A percentile compares a stretch with the other conserved stretches of the same genome.
Conservation (phyloP, 2,113 vertebrate genomes). For the Girardinichthys multiradiatus region DNA sequence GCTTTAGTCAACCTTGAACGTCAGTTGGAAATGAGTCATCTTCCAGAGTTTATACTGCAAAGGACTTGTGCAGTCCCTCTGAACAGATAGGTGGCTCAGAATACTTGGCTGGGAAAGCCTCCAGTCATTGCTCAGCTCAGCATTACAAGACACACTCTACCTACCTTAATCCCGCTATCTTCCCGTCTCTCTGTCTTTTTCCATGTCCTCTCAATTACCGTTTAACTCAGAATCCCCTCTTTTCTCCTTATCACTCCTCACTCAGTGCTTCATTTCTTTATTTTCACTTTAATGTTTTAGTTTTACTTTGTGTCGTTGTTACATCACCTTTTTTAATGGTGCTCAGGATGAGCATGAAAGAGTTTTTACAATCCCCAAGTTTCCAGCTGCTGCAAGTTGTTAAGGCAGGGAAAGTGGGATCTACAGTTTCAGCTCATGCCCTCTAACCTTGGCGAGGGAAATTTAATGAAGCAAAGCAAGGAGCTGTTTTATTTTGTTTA, state of each 20-base stretch:
- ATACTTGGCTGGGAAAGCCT: slow-evolving; percentile 44
- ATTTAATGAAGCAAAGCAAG: slow-evolving; percentile 39
- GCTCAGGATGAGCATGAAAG: slow-evolving; percentile 29
- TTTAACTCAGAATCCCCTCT: slow-evolving; percentile 38
- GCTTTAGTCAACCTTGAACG: background rate
- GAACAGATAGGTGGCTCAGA: slow-evolving; percentile 54
- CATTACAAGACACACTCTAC: slow-evolving; percentile 42
- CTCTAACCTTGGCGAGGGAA: slow-evolving; percentile 42
- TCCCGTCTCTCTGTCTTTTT: slow-evolving; percentile 32
- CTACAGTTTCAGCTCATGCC: slow-evolving; percentile 39
- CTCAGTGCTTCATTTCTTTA: slow-evolving; percentile 15
- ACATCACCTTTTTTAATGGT: slow-evolving; percentile 35
- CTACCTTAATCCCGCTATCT: slow-evolving; percentile 58
- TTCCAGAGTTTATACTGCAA: slow-evolving; percentile 13
- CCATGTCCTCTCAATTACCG: slow-evolving; percentile 60
- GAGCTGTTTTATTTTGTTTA: slow-evolving; percentile 49
- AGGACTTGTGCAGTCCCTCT: slow-evolving; percentile 37
- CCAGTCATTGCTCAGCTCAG: slow-evolving; percentile 49
- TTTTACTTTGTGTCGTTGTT: slow-evolving; percentile 37
- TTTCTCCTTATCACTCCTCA: slow-evolving; percentile 15
- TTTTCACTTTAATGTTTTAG: slow-evolving; percentile 44
- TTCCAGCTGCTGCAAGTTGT: background rate
- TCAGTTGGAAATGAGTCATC: slow-evolving; percentile 28
- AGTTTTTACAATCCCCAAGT: slow-evolving; percentile 23
- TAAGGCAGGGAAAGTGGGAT: slow-evolving; percentile 29